Evolutionary conservation across 2,797 vertebrate genomes (phyloP).

Genomic region (Chelmon rostratus): DNA sequence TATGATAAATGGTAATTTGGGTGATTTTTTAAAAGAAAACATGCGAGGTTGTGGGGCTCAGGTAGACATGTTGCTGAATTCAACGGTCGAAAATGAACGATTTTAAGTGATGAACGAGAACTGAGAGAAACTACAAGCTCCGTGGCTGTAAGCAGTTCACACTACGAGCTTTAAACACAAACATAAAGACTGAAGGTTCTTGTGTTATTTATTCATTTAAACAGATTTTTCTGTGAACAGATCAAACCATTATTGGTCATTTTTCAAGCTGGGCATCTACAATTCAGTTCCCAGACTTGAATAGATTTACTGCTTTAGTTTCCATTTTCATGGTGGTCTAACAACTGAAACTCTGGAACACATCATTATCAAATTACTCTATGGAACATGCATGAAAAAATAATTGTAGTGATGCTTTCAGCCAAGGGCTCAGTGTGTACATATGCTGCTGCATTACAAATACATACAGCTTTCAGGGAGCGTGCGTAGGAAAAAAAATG

Average conservation of each 20-base stretch:
- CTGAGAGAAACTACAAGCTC: not conserved
- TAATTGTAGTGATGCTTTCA: not conserved
- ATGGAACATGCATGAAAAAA: not conserved
- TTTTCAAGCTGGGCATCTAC: not conserved
- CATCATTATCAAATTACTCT: not conserved
- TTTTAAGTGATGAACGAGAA: not conserved
- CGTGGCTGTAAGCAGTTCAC: not conserved
- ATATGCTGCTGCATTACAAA: slow-evolving; percentile 24
- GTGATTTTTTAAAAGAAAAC: too few species aligned
- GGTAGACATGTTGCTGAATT: fast-evolving
- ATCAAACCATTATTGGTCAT: not conserved
- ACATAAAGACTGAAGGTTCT: not conserved
- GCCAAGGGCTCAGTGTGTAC: not conserved
- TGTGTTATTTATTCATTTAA: not conserved
- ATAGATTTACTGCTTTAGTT: too few species aligned
- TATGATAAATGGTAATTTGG: too few species aligned
- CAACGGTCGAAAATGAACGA: not conserved
- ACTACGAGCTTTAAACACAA: not conserved
- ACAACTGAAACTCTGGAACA: not conserved
- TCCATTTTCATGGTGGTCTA: too few species aligned
- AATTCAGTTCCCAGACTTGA: not conserved
- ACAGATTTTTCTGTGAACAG: not conserved
- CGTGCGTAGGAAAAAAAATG: slow-evolving; percentile 34
- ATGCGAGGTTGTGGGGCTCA: too few species aligned
- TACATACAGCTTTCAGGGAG: slow-evolving; percentile 35